phyloP scores from a whole-genome alignment of 2,113 vertebrate species.

The Alexandromys fortis region DNA sequence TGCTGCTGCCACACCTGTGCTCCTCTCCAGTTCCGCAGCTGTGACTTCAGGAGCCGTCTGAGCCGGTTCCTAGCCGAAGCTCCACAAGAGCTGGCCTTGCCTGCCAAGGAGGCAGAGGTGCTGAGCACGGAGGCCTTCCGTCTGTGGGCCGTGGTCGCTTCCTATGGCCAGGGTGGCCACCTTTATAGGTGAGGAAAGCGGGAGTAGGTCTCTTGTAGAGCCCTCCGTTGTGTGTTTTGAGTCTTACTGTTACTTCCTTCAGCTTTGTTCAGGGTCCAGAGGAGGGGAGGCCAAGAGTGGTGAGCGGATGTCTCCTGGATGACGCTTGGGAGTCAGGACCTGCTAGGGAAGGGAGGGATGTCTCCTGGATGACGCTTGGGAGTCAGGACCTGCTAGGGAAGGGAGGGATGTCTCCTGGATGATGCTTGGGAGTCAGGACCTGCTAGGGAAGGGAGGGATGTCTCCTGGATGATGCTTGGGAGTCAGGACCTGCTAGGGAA shows the following conservation, averaged over 20 bases:
- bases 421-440: background rate
- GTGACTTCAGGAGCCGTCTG: slow-evolving; percentile 89
- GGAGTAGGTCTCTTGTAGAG: background rate
- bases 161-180: slow-evolving; percentile 92
- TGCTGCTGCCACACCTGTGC: background rate
- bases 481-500: background rate
- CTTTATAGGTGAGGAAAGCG: slow-evolving; percentile 90
- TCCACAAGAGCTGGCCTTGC: slow-evolving; percentile 90
- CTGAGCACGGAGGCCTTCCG: slow-evolving; percentile 92
- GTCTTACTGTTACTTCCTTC: background rate
- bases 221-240: background rate
- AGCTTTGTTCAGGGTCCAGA: background rate
- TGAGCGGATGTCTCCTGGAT: background rate
- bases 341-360: background rate
- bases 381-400: background rate
- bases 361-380: background rate
- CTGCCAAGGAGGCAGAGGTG: slow-evolving; percentile 87
- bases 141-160: slow-evolving; percentile 92
- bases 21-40: slow-evolving; percentile 86
- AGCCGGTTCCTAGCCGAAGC: slow-evolving; percentile 91
- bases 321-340: background rate
- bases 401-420: background rate
- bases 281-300: background rate
- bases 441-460: background rate
- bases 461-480: background rate